A percentile compares a stretch with the other conserved stretches of the same genome.
Conservation (phyloP, 2,888 invertebrate genomes). For the Bunonema sp. region DNA sequence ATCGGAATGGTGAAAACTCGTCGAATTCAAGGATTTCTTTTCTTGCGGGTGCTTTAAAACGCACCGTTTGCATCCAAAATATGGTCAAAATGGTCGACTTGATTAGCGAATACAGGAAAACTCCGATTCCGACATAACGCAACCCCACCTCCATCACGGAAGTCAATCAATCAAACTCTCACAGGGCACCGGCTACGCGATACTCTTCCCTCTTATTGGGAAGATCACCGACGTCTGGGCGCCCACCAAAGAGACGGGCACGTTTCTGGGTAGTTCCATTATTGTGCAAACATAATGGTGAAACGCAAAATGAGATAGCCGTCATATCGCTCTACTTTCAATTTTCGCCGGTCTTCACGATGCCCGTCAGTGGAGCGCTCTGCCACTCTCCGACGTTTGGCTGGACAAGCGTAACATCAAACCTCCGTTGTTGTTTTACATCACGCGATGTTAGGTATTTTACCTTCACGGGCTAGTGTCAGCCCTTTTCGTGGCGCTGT, state of each 20-base stretch:
- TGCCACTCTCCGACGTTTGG: conserved; percentile 2
- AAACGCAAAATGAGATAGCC: background rate
- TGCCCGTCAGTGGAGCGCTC: conserved; percentile 1
- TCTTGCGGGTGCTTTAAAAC: too few species aligned
- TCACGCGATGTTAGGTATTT: too few species aligned
- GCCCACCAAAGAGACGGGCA: conserved; percentile 1
- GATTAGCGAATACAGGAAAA: too few species aligned
- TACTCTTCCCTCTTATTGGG: conserved; percentile 2
- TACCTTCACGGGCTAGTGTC: conserved; percentile 3
- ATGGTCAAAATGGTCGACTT: too few species aligned
- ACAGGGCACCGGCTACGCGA: too few species aligned
- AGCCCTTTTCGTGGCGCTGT: background rate
- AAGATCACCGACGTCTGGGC: conserved; percentile 4
- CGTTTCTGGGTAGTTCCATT: conserved; percentile 4
- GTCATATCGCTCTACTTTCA: background rate
- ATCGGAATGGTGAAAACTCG: too few species aligned
- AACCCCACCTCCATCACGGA: too few species aligned
- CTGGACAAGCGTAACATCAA: conserved; percentile 3
- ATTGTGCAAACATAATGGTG: conserved; percentile 4
- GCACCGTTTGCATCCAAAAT: too few species aligned
- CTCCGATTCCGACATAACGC: too few species aligned
- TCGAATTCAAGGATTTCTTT: too few species aligned
- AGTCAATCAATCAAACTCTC: too few species aligned
- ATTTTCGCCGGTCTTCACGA: conserved; percentile 3
- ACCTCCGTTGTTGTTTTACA: too few species aligned